phyloP scores from a whole-genome alignment of 1,140 invertebrate genomes.

The Campoletis sonorensis region DNA sequence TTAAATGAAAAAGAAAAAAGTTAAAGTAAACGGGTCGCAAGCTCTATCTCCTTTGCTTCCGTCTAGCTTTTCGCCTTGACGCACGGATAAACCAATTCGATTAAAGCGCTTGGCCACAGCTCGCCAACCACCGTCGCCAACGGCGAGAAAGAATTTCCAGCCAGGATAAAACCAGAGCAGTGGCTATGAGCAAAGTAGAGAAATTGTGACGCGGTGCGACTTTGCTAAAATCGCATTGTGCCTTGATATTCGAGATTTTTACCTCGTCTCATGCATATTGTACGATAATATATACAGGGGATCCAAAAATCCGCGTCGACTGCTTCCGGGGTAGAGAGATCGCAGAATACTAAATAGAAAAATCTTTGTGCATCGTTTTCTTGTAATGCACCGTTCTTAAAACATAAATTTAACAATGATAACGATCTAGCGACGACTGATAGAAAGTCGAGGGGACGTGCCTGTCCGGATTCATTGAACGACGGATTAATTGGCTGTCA shows the following conservation, averaged over 20 bases:
- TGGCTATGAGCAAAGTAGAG: not conserved
- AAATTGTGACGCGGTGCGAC: slow-evolving; percentile 18
- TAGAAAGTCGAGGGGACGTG: no score
- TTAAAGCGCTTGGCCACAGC: slow-evolving; percentile 21
- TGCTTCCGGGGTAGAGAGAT: no score
- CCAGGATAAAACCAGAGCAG: not conserved
- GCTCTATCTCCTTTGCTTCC: slow-evolving; percentile 7
- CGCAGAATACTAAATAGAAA: no score
- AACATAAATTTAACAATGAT: no score
- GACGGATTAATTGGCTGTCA: no score
- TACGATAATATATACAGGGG: no score
- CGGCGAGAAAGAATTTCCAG: slow-evolving; percentile 5
- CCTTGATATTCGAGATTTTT: slow-evolving; percentile 8
- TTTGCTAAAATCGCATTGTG: slow-evolving; percentile 27
- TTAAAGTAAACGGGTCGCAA: not conserved
- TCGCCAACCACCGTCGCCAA: not conserved
- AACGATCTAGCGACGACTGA: no score
- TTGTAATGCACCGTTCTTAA: no score
- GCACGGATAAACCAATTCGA: slow-evolving; percentile 46
- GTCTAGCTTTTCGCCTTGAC: slow-evolving; percentile 42
- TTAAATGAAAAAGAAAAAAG: not conserved
- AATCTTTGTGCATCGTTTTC: no score
- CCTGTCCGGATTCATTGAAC: no score
- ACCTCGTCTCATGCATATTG: no score
- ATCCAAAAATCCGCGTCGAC: no score